Evolutionary conservation across 2,113 vertebrate species (phyloP).

Genomic region (Meriones unguiculatus): DNA sequence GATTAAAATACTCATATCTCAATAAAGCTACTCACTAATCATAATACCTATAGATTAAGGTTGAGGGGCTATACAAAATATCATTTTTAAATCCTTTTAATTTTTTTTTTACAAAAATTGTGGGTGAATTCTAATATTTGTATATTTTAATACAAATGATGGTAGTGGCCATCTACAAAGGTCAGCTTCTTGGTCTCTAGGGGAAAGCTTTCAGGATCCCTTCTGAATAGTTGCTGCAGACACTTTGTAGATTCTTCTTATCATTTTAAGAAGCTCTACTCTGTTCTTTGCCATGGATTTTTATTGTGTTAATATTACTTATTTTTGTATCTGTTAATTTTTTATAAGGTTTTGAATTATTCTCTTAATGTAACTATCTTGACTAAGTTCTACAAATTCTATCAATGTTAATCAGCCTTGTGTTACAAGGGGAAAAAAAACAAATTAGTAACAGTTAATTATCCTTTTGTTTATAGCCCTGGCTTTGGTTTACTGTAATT

Average conservation of each 20-base stretch:
- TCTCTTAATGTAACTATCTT: constrained; percentile 40
- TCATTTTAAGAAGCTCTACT: constrained; percentile 1
- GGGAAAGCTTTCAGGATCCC: constrained; percentile 5
- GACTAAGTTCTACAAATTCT: constrained; percentile 47
- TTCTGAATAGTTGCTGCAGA: background rate
- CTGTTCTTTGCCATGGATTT: constrained; percentile 11
- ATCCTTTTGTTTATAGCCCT: background rate
- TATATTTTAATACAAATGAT: constrained; percentile 14
- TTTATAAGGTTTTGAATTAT: constrained; percentile 43
- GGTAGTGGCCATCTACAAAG: background rate
- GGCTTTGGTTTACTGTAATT: constrained; percentile 35
- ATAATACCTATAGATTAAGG: background rate
- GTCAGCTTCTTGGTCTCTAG: background rate
- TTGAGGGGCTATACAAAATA: background rate
- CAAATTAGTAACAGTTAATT: background rate
- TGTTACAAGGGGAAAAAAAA: constrained; percentile 11
- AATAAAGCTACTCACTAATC: constrained; percentile 21
- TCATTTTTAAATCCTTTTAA: constrained; percentile 28
- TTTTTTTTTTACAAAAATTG: constrained; percentile 39
- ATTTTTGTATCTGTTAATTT: constrained; percentile 27
- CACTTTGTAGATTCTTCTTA: background rate
- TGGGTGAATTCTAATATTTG: background rate
- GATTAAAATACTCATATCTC: background rate
- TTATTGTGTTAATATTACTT: constrained; percentile 37
- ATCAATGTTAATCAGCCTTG: constrained; percentile 30